These are phyloP conservation scores for Arnoldichthys spilopterus DNA, from an alignment of 2,797 vertebrate genomes.

Conservation along the genomic window DNA sequence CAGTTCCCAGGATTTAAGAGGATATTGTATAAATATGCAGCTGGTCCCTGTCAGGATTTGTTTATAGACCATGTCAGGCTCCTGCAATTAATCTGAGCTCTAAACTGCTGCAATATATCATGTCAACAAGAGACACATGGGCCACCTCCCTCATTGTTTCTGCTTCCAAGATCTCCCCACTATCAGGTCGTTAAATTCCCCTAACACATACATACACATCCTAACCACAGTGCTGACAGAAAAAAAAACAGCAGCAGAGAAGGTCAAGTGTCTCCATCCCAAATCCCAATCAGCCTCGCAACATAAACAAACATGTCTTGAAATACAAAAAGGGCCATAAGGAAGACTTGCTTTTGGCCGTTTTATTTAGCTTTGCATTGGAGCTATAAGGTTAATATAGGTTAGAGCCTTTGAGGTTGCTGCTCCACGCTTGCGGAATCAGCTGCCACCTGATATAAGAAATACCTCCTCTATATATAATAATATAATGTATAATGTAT, in stretches of 20 bases:
- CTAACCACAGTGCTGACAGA: background rate
- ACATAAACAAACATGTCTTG: slow-evolving; percentile 26
- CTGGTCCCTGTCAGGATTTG: slow-evolving; percentile 30
- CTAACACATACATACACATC: background rate
- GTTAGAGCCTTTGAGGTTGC: no score
- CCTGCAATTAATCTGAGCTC: slow-evolving; percentile 20
- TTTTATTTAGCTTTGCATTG: background rate
- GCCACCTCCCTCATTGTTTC: slow-evolving; percentile 35
- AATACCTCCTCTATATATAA: no score
- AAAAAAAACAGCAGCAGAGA: slow-evolving; percentile 7
- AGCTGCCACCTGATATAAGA: no score
- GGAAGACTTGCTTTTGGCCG: slow-evolving; percentile 12
- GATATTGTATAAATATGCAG: slow-evolving; percentile 23
- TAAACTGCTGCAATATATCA: slow-evolving; percentile 30
- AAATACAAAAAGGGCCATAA: slow-evolving; percentile 18
- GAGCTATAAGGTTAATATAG: no score
- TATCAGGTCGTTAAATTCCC: slow-evolving; percentile 8
- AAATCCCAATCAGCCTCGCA: slow-evolving; percentile 16
- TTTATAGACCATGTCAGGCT: slow-evolving; percentile 31
- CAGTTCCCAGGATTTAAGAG: slow-evolving; percentile 17
- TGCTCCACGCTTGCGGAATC: no score
- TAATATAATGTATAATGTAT: no score
- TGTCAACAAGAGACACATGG: slow-evolving; percentile 26
- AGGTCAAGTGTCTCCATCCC: slow-evolving; percentile 32
- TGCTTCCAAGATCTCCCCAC: background rate